Conservation (phyloP, 1,140 invertebrate genomes). For the Atta colombica region DNA sequence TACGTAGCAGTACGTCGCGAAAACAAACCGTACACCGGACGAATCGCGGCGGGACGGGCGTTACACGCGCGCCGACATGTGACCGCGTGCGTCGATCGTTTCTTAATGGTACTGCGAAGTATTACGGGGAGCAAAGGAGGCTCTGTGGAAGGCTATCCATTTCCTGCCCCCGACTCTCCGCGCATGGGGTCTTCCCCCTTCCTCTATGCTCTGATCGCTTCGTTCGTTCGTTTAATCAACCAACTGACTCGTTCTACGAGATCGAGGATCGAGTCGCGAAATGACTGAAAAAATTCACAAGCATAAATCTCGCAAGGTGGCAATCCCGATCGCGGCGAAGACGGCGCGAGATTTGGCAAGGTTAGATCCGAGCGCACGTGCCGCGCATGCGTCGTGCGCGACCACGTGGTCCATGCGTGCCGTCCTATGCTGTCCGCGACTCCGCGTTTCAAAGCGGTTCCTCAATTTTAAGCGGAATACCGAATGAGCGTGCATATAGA, state of each 20-base stretch:
- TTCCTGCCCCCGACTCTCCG: slow-evolving; percentile 38
- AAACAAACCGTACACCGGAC: not conserved
- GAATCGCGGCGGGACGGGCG: not conserved
- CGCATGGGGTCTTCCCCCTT: not conserved
- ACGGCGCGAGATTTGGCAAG: slow-evolving; percentile 45
- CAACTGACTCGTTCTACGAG: not conserved
- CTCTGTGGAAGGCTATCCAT: slow-evolving; percentile 22
- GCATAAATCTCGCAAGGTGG: too few species aligned
- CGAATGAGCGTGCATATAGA: slow-evolving; percentile 3
- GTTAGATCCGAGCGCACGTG: slow-evolving; percentile 76
- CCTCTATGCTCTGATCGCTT: not conserved
- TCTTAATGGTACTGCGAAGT: slow-evolving; percentile 67
- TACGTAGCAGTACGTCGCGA: not conserved
- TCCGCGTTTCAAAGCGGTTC: not conserved
- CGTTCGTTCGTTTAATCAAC: not conserved
- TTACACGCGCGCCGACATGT: slow-evolving; percentile 54
- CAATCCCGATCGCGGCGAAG: not conserved
- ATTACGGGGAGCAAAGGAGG: slow-evolving; percentile 54
- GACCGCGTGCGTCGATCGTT: slow-evolving; percentile 71
- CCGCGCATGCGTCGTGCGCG: slow-evolving; percentile 75
- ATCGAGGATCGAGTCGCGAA: not conserved
- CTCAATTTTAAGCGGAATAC: not conserved
- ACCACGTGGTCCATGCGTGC: slow-evolving; percentile 75
- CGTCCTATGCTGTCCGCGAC: not conserved
- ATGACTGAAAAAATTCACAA: not conserved